These are phyloP conservation scores for Lota lota DNA, from an alignment of 2,113 vertebrate species.

Conservation along the genomic window DNA sequence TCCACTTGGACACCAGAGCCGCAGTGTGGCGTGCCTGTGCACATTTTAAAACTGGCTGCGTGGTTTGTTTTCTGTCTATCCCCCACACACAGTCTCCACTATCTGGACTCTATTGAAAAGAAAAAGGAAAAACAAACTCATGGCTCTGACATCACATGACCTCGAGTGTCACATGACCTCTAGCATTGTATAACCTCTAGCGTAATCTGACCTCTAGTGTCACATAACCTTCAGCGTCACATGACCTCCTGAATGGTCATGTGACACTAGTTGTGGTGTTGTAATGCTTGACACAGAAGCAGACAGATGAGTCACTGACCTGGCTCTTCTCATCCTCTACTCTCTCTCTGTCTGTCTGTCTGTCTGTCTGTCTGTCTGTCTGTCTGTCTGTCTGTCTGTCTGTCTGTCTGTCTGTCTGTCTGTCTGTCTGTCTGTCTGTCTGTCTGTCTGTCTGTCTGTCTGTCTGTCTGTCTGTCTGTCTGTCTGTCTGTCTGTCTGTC, in stretches of 20 bases:
- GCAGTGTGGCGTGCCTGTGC: conserved; percentile 77
- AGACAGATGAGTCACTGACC: conserved; percentile 72
- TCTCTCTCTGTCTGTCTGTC: conserved; percentile 29
- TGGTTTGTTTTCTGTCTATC: conserved; percentile 31
- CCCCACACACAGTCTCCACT: not conserved
- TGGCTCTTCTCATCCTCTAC: conserved; percentile 37
- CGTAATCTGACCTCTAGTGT: conserved; percentile 46
- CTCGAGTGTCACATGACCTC: conserved; percentile 1
- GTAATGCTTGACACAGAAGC: conserved; percentile 68
- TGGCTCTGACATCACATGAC: conserved; percentile 70
- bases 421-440: not conserved
- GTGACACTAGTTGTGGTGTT: conserved; percentile 29
- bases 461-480: no score
- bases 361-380: conserved; percentile 12
- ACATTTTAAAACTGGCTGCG: conserved; percentile 72
- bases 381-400: conserved; percentile 24
- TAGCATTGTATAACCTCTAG: no score
- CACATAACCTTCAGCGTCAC: no score
- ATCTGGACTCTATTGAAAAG: conserved; percentile 5
- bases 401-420: conserved; percentile 7
- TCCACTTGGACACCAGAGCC: conserved; percentile 60
- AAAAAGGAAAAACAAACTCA: no score
- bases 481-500: no score
- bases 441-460: no score
- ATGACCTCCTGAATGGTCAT: no score